Base-by-base conservation (phyloP, 1,140 invertebrate genomes). In the Scaptodrosophila lebanonensis region DNA sequence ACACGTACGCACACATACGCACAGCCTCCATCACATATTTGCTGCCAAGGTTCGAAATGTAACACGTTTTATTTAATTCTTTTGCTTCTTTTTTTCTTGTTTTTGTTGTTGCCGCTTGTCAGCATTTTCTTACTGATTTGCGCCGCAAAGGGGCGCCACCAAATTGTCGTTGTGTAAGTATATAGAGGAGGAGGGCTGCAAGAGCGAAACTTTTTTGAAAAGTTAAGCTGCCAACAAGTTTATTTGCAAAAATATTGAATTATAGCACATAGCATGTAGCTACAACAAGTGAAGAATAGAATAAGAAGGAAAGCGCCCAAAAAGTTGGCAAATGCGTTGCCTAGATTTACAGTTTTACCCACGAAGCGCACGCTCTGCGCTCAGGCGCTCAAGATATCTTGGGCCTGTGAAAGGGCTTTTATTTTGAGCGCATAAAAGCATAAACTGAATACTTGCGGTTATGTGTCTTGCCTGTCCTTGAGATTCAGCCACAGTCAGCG, bases 201-300 rank as follows among this genome's bases (percentile, higher is more conserved):
- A 38, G 47, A 54, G 51, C 53, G 49, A 72, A 77, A 79, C 68
- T 79, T 77, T 38, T 77, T 51, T 51, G 49, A 83, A 82, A 82
- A 82, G 75, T 82, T 82, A 82, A 82, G 75, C 75, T 82, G 75
- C 75, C 75, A 82, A 83, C 69, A 82, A 83, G 75, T 82, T 82
- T 82, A 82, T 82, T 83, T 82, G 69, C 49, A 47, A 73, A 73
- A 82, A 82, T 83, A 82, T 82, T 82, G 75, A 82, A 82, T 82
- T 82, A 82, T 82, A 75, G 75, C 75, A 59, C 69, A 58, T 53
- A 54, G 48, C 52, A 58, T n/a, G n/a, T n/a, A n/a, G 27, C 29
- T 18, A 35, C 27, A 44, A 29, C 35, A 30, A 18, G 20, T 38
- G n/a, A 25, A 29, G 27, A 20, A 35, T 16, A 12, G 17, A 13